Base-by-base conservation (phyloP, 1,140 invertebrate genomes). In the Uloborus diversus region DNA sequence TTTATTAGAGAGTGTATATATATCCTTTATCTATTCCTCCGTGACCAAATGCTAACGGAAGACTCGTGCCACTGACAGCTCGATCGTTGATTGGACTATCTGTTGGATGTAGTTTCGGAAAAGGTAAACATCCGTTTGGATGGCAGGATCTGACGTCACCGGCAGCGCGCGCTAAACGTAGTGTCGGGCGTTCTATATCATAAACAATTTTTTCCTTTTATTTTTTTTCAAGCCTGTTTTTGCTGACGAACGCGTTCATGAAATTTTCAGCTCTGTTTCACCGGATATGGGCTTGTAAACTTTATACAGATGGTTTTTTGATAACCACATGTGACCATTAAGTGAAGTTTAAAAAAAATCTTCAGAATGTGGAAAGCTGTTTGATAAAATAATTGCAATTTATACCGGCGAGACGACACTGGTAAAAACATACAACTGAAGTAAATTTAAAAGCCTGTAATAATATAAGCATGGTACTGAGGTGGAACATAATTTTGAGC, bases 211-310 rank as follows among this genome's bases (percentile, higher is more conserved):
- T 23, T 56, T 5, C 9, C n/a, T 17, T 17, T 37, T 56, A 33
- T 33, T 56, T 33, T 69, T 33, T 28, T 25, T 5, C 56, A 62
- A 59, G 27, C 23, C 42, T 4, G 30, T n/a, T n/a, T n/a, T n/a
- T n/a, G n/a, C n/a, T n/a, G 37, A 37, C 7, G 42, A 35, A 33
- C 47, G 30, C 28, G 28, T 69, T 69, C 33, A 69, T 28, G 66
- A 17, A 56, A 42, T 42, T 42, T 42, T 42, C 37, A 42, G 37
- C 37, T 13, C 9, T 42, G 9, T 9, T 17, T 17, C 37, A 69
- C 66, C 66, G 66, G 66, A 69, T 69, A 69, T 69, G 66, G 37
- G 47, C 33, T 53, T 69, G 66, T 69, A 69, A 69, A 69, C 66
- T 69, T 47, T 69, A 49, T 53, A 53, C 49, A 30, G 49, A n/a